Percentiles rank a stretch among this genome's conserved stretches.
Evolutionary conservation across 53 echinoderm and acorn worm species (phyloP).

Genomic region (Astropecten irregularis): DNA sequence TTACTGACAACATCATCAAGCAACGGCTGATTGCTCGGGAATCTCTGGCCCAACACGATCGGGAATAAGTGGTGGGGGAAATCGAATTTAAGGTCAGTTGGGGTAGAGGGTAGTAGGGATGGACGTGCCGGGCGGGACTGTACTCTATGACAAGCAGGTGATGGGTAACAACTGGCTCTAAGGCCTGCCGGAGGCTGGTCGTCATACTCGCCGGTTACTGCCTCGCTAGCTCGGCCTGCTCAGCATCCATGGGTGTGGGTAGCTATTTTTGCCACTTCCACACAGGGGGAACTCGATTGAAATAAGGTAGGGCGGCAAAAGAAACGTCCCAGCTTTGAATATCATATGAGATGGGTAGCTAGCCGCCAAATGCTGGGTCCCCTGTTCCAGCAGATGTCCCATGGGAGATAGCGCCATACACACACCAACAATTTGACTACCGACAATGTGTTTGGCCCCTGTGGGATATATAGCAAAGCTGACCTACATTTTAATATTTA

Average conservation of each 20-base stretch:
- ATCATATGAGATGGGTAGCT: conserved; percentile 10
- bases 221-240: background rate
- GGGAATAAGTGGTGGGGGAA: background rate
- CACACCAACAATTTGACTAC: background rate
- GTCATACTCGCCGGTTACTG: too few relatives aligned
- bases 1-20: conserved; percentile 36
- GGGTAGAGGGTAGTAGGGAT: too few relatives aligned
- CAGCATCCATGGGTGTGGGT: background rate
- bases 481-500: too few relatives aligned
- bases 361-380: background rate
- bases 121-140: too few relatives aligned
- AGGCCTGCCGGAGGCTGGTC: too few relatives aligned
- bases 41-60: background rate
- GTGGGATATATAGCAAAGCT: too few relatives aligned
- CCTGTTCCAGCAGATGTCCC: background rate
- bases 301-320: conserved; percentile 9
- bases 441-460: background rate
- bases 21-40: conserved; percentile 3
- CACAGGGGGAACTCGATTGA: conserved; percentile 17
- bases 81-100: conserved; percentile 8
- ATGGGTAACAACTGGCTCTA: too few relatives aligned
- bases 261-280: conserved; percentile 7
- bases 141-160: too few relatives aligned
- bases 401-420: conserved; percentile 2
- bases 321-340: conserved; percentile 35